A percentile compares a stretch with the other conserved stretches of the same genome.
These are phyloP conservation scores for Erpetoichthys calabaricus DNA, from an alignment of 2,797 vertebrate species.

Conservation along the genomic window DNA sequence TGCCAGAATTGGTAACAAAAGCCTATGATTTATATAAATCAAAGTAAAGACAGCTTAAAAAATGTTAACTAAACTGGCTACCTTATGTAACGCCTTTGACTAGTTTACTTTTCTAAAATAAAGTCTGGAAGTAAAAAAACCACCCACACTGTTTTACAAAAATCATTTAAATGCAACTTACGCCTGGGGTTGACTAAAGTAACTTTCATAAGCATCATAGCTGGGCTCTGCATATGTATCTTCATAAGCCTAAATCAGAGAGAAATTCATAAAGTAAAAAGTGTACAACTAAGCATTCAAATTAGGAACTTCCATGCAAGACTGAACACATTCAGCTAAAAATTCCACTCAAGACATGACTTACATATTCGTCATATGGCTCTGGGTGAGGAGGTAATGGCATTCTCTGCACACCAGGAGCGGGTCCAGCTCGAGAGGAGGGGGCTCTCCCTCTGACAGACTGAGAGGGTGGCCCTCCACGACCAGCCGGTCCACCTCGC, in stretches of 20 bases:
- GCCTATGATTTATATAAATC: too few relatives aligned
- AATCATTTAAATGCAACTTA: conserved; percentile 39
- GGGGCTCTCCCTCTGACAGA: conserved; percentile 61
- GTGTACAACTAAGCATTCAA: too few relatives aligned
- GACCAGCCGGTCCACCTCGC: conserved; percentile 61
- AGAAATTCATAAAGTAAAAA: neutral
- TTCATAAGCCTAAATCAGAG: conserved; percentile 61
- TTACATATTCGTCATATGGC: conserved; percentile 84
- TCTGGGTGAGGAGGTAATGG: conserved; percentile 66
- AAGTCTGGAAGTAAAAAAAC: too few relatives aligned
- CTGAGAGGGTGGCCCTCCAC: conserved; percentile 61
- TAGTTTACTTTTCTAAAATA: too few relatives aligned
- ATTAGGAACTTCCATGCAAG: neutral
- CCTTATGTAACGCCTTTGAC: too few relatives aligned
- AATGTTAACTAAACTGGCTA: too few relatives aligned
- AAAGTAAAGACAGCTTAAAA: too few relatives aligned
- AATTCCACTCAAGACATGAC: conserved; percentile 18
- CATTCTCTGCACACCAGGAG: conserved; percentile 71
- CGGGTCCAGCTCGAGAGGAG: conserved; percentile 60
- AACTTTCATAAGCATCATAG: conserved; percentile 87
- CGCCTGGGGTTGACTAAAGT: conserved; percentile 85
- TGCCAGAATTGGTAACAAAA: too few relatives aligned
- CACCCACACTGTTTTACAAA: too few relatives aligned
- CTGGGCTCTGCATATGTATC: conserved; percentile 76
- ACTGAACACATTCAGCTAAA: neutral